phyloP scores from a whole-genome alignment of 2,888 invertebrate species.

The Philaethria dido region DNA sequence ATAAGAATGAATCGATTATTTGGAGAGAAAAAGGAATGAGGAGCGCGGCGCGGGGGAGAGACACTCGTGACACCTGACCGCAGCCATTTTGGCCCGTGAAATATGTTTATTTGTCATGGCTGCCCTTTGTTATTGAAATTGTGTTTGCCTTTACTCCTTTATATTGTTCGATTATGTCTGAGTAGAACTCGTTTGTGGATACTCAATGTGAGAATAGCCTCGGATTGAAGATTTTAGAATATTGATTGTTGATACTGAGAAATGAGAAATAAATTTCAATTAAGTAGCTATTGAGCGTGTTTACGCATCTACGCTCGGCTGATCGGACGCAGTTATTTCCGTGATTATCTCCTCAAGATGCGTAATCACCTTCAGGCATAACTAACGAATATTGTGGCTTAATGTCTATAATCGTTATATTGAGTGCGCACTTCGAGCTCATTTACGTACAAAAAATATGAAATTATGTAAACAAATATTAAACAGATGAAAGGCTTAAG shows the following conservation, averaged over 20 bases:
- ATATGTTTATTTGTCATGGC: conserved; percentile 84
- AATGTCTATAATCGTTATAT: conserved; percentile 63
- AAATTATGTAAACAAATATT: conserved; percentile 34
- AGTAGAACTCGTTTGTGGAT: conserved; percentile 78
- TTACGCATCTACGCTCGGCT: conserved; percentile 58
- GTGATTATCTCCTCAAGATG: conserved; percentile 71
- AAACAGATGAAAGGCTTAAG: conserved; percentile 30
- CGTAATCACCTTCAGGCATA: conserved; percentile 55
- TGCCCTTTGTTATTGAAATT: conserved; percentile 83
- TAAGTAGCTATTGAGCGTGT: conserved; percentile 75
- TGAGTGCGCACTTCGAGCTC: conserved; percentile 46
- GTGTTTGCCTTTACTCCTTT: conserved; percentile 83
- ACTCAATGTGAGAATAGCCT: conserved; percentile 75
- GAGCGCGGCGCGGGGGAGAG: conserved; percentile 55
- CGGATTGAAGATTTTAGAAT: conserved; percentile 75
- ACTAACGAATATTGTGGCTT: conserved; percentile 60
- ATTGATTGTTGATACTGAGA: conserved; percentile 84
- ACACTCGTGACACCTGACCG: conserved; percentile 80
- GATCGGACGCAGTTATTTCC: conserved; percentile 65
- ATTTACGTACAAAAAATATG: conserved; percentile 21
- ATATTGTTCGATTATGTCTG: conserved; percentile 82
- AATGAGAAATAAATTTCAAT: conserved; percentile 84
- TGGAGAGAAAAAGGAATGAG: conserved; percentile 68
- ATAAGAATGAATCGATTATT: conserved; percentile 79
- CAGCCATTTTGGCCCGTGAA: conserved; percentile 83